A percentile compares a stretch with the other conserved stretches of the same genome.
These are phyloP conservation scores for Andrena trimmerana DNA, from an alignment of 2,888 invertebrate species.

Conservation along the genomic window DNA sequence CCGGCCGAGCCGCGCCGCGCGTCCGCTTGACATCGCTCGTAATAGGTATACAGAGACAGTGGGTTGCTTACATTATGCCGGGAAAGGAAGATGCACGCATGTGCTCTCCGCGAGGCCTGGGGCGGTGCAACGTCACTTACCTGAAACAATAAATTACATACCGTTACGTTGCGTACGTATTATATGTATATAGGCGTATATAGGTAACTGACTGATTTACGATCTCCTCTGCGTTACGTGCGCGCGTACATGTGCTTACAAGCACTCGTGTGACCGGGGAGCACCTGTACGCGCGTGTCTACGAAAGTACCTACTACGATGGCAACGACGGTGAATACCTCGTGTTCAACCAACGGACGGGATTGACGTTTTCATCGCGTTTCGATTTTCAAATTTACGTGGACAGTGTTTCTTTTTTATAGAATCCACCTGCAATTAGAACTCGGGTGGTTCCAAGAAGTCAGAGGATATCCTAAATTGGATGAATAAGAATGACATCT, in stretches of 20 bases:
- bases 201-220: slow-evolving; percentile 81
- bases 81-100: slow-evolving; percentile 80
- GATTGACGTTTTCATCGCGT: background rate
- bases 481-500: too few relatives aligned
- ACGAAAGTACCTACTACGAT: slow-evolving; percentile 46
- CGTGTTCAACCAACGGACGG: background rate
- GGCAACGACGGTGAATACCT: slow-evolving; percentile 10
- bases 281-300: slow-evolving; percentile 64
- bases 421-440: too few relatives aligned
- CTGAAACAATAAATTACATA: slow-evolving; percentile 85
- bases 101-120: slow-evolving; percentile 79
- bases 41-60: slow-evolving; percentile 68
- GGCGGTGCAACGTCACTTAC: slow-evolving; percentile 84
- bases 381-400: too few relatives aligned
- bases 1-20: background rate
- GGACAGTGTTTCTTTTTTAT: too few relatives aligned
- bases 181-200: slow-evolving; percentile 73
- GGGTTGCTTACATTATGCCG: slow-evolving; percentile 82
- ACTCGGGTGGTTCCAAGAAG: too few relatives aligned
- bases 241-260: slow-evolving; percentile 74
- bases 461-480: too few relatives aligned
- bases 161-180: slow-evolving; percentile 82
- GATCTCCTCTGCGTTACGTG: slow-evolving; percentile 74
- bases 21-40: slow-evolving; percentile 68
- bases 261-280: slow-evolving; percentile 61